Evolutionary conservation across 2,888 invertebrate species (phyloP).

Genomic region (Troides aeacus): DNA sequence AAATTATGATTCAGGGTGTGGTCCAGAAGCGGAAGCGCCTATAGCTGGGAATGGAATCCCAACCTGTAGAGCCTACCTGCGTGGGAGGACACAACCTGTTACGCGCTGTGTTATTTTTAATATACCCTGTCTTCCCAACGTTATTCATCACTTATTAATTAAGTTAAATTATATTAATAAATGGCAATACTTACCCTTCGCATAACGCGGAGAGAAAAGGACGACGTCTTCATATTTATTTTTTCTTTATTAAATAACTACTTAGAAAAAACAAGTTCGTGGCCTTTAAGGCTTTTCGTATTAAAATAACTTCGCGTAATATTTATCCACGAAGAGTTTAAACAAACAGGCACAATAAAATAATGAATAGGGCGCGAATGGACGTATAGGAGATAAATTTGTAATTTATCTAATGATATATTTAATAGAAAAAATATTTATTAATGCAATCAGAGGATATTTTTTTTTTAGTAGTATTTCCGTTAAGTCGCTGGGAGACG

Average conservation of each 20-base stretch:
- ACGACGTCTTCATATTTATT: constrained; percentile 87
- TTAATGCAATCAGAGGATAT: constrained; percentile 1
- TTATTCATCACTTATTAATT: background rate
- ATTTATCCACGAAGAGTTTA: background rate
- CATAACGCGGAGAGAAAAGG: constrained; percentile 88
- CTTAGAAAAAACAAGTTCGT: constrained; percentile 25
- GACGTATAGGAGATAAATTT: constrained; percentile 1
- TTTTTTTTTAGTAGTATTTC: constrained; percentile 39
- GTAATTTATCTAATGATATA: background rate
- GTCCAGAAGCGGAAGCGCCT: constrained; percentile 46
- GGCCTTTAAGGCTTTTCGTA: constrained; percentile 7
- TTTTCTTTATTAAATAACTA: constrained; percentile 43
- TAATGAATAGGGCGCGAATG: background rate
- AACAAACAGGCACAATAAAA: background rate
- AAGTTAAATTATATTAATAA: background rate
- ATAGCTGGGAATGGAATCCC: constrained; percentile 44
- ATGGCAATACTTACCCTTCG: constrained; percentile 83
- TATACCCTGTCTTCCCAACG: constrained; percentile 3
- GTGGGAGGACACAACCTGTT: constrained; percentile 45
- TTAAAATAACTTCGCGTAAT: constrained; percentile 6
- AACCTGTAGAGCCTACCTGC: constrained; percentile 61
- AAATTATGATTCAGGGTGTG: constrained; percentile 53
- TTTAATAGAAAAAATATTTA: constrained; percentile 19
- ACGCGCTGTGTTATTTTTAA: constrained; percentile 34
- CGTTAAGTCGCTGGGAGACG: constrained; percentile 47